Evolutionary conservation across 2,113 vertebrate species (phyloP).

Genomic region (Nettapus auritus): DNA sequence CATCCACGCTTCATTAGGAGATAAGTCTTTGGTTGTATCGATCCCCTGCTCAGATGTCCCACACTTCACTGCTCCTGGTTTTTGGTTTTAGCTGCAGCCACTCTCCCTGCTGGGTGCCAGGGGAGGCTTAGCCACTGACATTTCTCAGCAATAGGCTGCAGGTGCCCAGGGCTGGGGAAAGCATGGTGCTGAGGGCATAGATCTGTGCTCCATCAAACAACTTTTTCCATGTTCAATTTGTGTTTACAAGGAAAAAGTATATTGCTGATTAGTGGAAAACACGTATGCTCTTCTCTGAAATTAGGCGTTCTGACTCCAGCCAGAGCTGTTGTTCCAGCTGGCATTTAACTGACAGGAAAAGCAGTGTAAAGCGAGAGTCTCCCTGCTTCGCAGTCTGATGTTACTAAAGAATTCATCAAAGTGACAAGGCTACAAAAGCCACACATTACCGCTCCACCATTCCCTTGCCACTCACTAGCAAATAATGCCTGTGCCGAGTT

Average conservation of each 20-base stretch:
- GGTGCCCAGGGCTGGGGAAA: not conserved
- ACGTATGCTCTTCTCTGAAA: not conserved
- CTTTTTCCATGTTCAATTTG: not conserved
- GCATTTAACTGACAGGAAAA: not conserved
- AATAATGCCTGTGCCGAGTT: constrained; percentile 44
- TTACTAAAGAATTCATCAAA: constrained; percentile 33
- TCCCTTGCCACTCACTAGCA: constrained; percentile 39
- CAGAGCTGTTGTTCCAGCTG: not conserved
- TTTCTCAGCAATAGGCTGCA: rapidly evolving
- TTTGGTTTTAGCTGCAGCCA: not conserved
- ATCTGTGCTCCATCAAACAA: rapidly evolving
- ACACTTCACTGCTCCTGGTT: not conserved
- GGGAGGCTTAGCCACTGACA: not conserved
- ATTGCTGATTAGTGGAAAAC: not conserved
- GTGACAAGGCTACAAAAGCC: constrained; percentile 59
- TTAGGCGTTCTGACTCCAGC: not conserved
- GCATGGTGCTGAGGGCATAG: rapidly evolving
- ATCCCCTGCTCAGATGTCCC: not conserved
- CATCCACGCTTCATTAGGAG: not conserved
- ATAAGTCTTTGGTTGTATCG: rapidly evolving
- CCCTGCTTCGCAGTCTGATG: not conserved
- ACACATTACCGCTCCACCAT: not conserved
- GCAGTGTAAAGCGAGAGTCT: not conserved
- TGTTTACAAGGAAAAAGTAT: not conserved
- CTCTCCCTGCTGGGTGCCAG: no score